Conservation (phyloP, 2,113 vertebrate genomes). For the Myotis yumanensis region DNA sequence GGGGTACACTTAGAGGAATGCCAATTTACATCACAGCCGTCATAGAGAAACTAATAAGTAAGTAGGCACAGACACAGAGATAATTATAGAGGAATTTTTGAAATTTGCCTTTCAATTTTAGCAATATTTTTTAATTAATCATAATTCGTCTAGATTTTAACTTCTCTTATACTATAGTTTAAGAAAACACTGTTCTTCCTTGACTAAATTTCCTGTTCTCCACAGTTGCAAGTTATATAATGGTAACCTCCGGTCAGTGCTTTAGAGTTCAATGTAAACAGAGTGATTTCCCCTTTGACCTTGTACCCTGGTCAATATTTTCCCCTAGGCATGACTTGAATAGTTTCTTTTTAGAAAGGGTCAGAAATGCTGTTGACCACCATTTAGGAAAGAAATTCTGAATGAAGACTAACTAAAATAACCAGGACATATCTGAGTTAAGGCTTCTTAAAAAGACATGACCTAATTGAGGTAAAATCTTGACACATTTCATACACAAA, state of each 20-base stretch:
- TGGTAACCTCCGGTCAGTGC: background rate
- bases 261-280: background rate
- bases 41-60: background rate
- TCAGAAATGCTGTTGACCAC: background rate
- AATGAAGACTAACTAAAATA: slow-evolving; percentile 34
- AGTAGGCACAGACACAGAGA: background rate
- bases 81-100: background rate
- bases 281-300: slow-evolving; percentile 22
- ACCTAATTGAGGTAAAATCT: background rate
- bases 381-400: slow-evolving; percentile 26
- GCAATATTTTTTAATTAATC: background rate
- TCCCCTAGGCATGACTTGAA: slow-evolving; percentile 6
- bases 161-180: background rate
- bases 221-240: background rate
- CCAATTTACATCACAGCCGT: background rate
- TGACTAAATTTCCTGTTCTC: background rate
- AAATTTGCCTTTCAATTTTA: background rate
- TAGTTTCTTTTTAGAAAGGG: slow-evolving; percentile 17
- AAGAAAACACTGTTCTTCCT: background rate
- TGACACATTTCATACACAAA: background rate
- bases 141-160: background rate
- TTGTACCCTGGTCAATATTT: background rate
- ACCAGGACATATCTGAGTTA: background rate
- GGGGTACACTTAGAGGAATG: background rate
- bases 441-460: background rate